Evolutionary conservation across 2,113 vertebrate genomes (phyloP).

Genomic region (Epinephelus fuscoguttatus): DNA sequence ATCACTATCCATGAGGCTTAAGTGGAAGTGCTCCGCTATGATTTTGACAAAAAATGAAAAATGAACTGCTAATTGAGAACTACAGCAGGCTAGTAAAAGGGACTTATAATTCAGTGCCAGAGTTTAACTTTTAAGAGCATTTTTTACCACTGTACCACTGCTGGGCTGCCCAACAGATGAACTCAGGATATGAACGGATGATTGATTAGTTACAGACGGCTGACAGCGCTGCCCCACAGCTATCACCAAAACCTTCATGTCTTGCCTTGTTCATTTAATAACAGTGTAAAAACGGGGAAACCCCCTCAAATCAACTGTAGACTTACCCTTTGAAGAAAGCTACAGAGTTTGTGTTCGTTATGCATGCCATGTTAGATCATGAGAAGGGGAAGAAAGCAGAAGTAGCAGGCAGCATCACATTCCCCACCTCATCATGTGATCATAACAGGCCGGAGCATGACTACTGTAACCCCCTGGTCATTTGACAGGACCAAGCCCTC

Average conservation of each 20-base stretch:
- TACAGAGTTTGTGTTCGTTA: conserved; percentile 26
- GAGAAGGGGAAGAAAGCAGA: conserved; percentile 38
- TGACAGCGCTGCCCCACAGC: not conserved
- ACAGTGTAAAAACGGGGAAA: not conserved
- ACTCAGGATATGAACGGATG: not conserved
- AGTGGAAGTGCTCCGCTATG: too few relatives aligned
- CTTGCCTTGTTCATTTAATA: not conserved
- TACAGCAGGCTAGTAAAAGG: too few relatives aligned
- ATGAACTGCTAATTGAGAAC: too few relatives aligned
- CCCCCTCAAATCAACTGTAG: not conserved
- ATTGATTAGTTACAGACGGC: not conserved
- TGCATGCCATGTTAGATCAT: conserved; percentile 32
- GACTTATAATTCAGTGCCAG: too few relatives aligned
- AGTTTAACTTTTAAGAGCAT: too few relatives aligned
- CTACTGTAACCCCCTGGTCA: not conserved
- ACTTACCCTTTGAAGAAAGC: conserved; percentile 50
- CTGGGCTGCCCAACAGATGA: too few relatives aligned
- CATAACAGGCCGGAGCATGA: conserved; percentile 56
- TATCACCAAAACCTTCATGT: not conserved
- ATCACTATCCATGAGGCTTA: too few relatives aligned
- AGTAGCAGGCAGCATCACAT: conserved; percentile 30
- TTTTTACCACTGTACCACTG: too few relatives aligned
- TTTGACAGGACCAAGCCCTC: conserved; percentile 3
- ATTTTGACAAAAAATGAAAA: too few relatives aligned
- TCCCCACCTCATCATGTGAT: conserved; percentile 70